Evolutionary conservation across 2,888 invertebrate species (phyloP).

Genomic region (Phyllotreta cruciferae): DNA sequence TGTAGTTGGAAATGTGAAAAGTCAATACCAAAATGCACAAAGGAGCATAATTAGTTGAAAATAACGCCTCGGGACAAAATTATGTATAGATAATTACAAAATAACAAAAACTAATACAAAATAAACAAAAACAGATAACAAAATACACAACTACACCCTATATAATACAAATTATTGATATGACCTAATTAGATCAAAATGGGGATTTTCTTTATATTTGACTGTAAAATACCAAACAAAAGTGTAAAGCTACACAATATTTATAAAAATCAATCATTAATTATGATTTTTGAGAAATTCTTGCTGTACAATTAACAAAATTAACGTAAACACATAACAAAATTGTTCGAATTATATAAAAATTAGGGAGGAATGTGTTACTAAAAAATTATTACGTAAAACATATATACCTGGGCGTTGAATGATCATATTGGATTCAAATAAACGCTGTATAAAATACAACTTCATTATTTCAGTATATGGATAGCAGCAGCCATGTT

Average conservation of each 20-base stretch:
- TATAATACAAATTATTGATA: conserved; percentile 19
- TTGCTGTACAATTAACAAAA: background rate
- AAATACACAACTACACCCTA: conserved; percentile 14
- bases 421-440: conserved; percentile 51
- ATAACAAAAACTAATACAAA: background rate
- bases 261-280: too few relatives aligned
- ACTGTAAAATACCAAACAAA: background rate
- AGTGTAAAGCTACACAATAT: background rate
- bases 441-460: conserved; percentile 36
- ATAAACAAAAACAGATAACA: conserved; percentile 11
- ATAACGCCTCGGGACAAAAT: too few relatives aligned
- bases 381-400: conserved; percentile 1
- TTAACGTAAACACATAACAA: background rate
- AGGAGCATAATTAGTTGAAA: too few relatives aligned
- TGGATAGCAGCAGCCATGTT: conserved; percentile 58
- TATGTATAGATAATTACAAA: too few relatives aligned
- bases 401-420: conserved; percentile 55
- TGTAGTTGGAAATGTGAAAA: too few relatives aligned
- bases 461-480: conserved; percentile 44
- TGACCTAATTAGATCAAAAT: conserved; percentile 17
- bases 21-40: too few relatives aligned
- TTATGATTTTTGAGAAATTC: background rate
- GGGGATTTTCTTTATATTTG: background rate
- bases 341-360: background rate
- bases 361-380: background rate